Conservation (phyloP, 2,888 invertebrate genomes). For the Sinopyrophorus schimmeli region DNA sequence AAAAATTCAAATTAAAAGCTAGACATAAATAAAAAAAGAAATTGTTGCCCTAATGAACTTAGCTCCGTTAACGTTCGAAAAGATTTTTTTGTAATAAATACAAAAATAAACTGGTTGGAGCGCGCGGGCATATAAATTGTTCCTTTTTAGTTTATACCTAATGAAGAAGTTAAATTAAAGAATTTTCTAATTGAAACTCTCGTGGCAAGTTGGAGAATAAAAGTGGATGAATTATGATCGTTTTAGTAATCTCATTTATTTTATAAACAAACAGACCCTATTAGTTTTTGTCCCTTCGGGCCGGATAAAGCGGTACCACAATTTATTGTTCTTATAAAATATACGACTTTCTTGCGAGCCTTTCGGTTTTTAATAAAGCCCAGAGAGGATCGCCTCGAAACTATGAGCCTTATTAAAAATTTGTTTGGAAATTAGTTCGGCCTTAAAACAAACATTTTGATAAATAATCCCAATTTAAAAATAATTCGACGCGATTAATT, state of each 20-base stretch:
- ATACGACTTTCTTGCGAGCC: slow-evolving; percentile 7
- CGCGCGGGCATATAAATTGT: no score
- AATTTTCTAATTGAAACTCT: slow-evolving; percentile 29
- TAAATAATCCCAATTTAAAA: no score
- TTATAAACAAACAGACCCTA: slow-evolving; percentile 39
- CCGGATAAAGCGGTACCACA: slow-evolving; percentile 9
- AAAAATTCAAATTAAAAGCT: no score
- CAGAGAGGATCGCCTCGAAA: slow-evolving; percentile 3
- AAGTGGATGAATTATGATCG: slow-evolving; percentile 27
- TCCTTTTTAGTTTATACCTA: slow-evolving; percentile 20
- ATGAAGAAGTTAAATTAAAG: slow-evolving; percentile 28
- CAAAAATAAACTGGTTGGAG: slow-evolving; percentile 12
- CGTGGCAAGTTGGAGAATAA: slow-evolving; percentile 10
- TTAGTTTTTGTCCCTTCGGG: slow-evolving; percentile 29
- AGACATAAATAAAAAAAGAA: slow-evolving; percentile 4
- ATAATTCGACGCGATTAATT: no score
- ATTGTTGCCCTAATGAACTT: slow-evolving; percentile 7
- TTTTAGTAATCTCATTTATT: slow-evolving; percentile 38
- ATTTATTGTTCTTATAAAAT: slow-evolving; percentile 27
- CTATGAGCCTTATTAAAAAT: slow-evolving; percentile 3
- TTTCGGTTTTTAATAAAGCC: slow-evolving; percentile 19
- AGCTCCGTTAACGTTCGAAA: neutral
- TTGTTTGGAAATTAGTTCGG: no score
- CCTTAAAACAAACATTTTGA: no score
- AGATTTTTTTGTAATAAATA: slow-evolving; percentile 19